A percentile compares a stretch with the other conserved stretches of the same genome.
phyloP scores from a whole-genome alignment of 2,888 invertebrate species.

The Mesoligia furuncula region DNA sequence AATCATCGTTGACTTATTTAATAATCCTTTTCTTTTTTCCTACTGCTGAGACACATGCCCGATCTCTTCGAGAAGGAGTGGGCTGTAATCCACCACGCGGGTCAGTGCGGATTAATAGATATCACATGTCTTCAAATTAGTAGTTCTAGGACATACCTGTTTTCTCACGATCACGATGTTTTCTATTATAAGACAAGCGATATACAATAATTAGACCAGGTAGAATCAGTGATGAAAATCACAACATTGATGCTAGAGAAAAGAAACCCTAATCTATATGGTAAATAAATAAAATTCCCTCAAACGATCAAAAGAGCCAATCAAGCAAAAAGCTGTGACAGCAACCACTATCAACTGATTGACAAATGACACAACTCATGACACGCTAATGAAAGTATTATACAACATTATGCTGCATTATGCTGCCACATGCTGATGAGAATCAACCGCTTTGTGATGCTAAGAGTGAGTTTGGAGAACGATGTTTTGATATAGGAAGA shows the following conservation, averaged over 20 bases:
- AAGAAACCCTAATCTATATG: not conserved
- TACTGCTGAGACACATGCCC: not conserved
- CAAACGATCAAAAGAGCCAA: constrained; percentile 56
- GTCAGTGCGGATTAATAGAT: no score
- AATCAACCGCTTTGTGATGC: constrained; percentile 56
- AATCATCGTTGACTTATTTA: not conserved
- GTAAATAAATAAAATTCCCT: constrained; percentile 21
- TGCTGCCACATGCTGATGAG: constrained; percentile 54
- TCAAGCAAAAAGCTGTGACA: constrained; percentile 65
- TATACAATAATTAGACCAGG: not conserved
- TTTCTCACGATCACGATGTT: not conserved
- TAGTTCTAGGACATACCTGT: not conserved
- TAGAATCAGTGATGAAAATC: not conserved
- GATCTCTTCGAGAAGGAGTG: not conserved
- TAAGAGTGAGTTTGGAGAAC: constrained; percentile 33
- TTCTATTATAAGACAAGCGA: not conserved
- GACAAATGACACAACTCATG: constrained; percentile 64
- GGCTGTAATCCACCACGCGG: not conserved
- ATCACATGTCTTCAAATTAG: not conserved
- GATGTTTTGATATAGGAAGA: constrained; percentile 6
- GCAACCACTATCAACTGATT: constrained; percentile 50
- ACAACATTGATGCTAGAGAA: no score
- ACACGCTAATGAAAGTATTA: constrained; percentile 68
- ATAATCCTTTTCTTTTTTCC: not conserved
- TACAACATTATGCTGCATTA: constrained; percentile 65